Conservation (phyloP, 2,113 vertebrate species). For the Pseudopipra pipra region DNA sequence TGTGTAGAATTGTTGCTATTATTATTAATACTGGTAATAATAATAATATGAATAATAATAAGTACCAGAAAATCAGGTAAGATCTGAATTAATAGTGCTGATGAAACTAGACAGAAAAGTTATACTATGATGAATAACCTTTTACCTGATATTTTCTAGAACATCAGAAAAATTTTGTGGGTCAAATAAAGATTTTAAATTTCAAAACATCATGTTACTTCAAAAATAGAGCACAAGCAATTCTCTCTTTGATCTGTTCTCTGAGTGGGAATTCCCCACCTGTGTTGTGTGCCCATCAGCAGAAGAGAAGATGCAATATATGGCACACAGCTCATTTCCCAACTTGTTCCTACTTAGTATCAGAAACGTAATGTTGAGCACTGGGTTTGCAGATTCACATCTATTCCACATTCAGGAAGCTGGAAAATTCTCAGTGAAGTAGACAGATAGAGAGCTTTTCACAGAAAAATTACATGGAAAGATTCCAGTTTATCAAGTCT, state of each 20-base stretch:
- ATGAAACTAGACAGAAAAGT: not conserved
- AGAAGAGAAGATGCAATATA: not conserved
- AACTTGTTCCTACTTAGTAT: not conserved
- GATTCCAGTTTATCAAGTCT: conserved; percentile 28
- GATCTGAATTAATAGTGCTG: not conserved
- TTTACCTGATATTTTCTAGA: not conserved
- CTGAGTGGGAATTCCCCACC: not conserved
- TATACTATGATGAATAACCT: not conserved
- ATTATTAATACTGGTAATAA: not conserved
- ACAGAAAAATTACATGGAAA: conserved; percentile 46
- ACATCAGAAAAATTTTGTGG: not conserved
- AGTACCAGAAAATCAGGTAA: not conserved
- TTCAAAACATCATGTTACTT: not conserved
- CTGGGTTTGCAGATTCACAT: not conserved
- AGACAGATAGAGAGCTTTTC: conserved; percentile 28
- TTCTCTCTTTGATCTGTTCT: not conserved
- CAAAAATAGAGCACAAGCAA: not conserved
- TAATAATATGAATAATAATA: not conserved
- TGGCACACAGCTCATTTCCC: not conserved
- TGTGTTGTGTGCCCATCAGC: not conserved
- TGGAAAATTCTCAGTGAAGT: conserved; percentile 27
- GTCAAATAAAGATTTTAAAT: not conserved
- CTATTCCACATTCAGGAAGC: not conserved
- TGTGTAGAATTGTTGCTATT: not conserved
- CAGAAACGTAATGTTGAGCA: not conserved